Base-by-base conservation (phyloP, 2,888 invertebrate species). In the Lysandra bellargus region DNA sequence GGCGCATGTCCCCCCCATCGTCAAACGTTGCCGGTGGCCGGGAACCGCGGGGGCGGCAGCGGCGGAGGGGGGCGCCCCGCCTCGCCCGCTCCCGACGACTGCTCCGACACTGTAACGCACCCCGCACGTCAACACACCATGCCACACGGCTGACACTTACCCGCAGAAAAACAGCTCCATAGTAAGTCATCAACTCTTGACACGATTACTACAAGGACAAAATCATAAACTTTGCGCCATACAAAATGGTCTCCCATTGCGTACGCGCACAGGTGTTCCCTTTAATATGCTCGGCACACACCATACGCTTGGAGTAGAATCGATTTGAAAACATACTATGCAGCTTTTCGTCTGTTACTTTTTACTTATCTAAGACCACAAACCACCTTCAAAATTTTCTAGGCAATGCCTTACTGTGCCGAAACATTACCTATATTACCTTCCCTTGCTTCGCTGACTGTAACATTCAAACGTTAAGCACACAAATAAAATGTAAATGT, bases 11-110 rank as follows among this genome's bases (percentile, higher is more conserved):
- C 88, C 89, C 96, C 96, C 97, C 96, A 96, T 96, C 96, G 97
- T 97, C 97, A 97, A 96, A 97, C 97, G 95, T 94, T 93, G 92
- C 94, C 94, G 85, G 96, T 96, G 95, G 96, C 96, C 89, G 97
- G 97, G 95, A 97, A 97, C 89, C 97, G 96, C 90, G 97, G 97
- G 85, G 97, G 97, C 85, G 96, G 97, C 94, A 97, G 96, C 90
- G 97, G 97, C 85, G 97, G 97, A 91, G 97, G 97, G 91, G 97
- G 97, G 91, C 97, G 96, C 88, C 95, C 92, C 88, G 94, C 96
- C 92, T 96, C 96, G 91, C 96, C 97, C 92, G 94, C 95, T 92
- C 95, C 95, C 95, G 97, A 97, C 95, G 97, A 98, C 95, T 96
- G 97, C 95, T 98, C 98, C 92, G 97, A 98, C 93, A 97, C 98